Conservation (phyloP, 1,140 invertebrate genomes). For the Lepidurus arcticus region DNA sequence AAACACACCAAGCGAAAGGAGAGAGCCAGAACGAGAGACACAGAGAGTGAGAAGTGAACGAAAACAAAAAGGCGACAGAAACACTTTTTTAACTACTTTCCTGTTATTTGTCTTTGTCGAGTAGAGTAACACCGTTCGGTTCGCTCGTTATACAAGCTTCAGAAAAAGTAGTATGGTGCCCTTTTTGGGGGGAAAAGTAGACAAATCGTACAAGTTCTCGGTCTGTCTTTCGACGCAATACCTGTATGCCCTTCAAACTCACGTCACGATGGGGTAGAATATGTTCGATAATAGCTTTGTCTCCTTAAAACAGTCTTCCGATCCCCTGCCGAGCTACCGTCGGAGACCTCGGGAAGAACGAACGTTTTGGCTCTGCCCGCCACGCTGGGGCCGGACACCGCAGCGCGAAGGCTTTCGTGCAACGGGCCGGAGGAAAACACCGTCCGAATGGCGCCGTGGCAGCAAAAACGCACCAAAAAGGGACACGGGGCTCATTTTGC, state of each 20-base stretch:
- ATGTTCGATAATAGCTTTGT: constrained; percentile 19
- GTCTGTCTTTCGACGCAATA: neutral
- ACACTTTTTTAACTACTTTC: no score
- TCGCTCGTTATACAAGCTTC: neutral
- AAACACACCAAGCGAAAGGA: neutral
- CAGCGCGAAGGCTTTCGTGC: constrained; percentile 13
- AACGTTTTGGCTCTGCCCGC: neutral
- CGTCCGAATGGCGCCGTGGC: constrained; percentile 1
- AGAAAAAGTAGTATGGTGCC: neutral
- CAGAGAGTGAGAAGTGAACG: no score
- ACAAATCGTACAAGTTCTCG: neutral
- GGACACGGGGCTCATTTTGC: neutral
- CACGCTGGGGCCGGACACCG: constrained; percentile 11
- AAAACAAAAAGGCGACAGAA: no score
- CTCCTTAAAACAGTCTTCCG: neutral
- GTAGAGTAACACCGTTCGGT: neutral
- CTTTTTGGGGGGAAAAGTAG: neutral
- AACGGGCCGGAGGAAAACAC: neutral
- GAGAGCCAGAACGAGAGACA: no score
- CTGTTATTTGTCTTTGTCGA: no score
- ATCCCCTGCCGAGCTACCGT: constrained; percentile 15
- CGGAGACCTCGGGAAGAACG: neutral
- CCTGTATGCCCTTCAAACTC: neutral
- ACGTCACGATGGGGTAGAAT: constrained; percentile 10
- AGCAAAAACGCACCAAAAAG: neutral